Conservation (phyloP, 2,888 invertebrate genomes). For the Phaedon cochleariae region DNA sequence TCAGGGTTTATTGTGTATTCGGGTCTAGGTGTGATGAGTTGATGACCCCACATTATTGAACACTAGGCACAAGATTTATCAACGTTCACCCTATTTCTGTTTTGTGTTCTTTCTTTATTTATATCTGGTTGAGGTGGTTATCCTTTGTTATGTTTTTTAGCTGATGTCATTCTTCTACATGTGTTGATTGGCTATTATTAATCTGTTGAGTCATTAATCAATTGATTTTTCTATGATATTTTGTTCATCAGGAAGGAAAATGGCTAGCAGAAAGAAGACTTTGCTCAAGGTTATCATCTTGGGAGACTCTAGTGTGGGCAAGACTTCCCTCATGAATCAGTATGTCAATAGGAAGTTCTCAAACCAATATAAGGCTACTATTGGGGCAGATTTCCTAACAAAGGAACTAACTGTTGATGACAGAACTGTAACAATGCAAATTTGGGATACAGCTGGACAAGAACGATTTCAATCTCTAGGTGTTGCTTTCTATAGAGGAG, state of each 20-base stretch:
- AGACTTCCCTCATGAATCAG: slow-evolving; percentile 99
- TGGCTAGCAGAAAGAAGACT: slow-evolving; percentile 95
- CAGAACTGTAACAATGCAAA: slow-evolving; percentile 98
- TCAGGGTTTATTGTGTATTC: not conserved
- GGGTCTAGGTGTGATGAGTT: too few relatives aligned
- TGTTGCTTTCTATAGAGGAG: slow-evolving; percentile 98
- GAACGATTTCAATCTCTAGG: slow-evolving; percentile 99
- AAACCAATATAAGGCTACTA: slow-evolving; percentile 99
- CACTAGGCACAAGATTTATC: too few relatives aligned
- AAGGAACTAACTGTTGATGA: slow-evolving; percentile 99
- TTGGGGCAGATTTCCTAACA: slow-evolving; percentile 99
- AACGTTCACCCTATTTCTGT: too few relatives aligned
- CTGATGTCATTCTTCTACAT: slow-evolving; percentile 6
- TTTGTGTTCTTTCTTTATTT: too few relatives aligned
- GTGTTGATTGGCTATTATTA: slow-evolving; percentile 5
- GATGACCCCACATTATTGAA: too few relatives aligned
- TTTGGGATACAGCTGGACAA: slow-evolving; percentile 99
- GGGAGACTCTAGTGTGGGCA: slow-evolving; percentile 98
- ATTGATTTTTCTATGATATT: not conserved
- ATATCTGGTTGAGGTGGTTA: not conserved
- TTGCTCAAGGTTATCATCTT: slow-evolving; percentile 97
- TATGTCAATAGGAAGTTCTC: slow-evolving; percentile 99
- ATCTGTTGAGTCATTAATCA: slow-evolving; percentile 5
- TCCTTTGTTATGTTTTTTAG: not conserved
- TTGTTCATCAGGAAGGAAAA: slow-evolving; percentile 59